Evolutionary conservation across 2,797 vertebrate genomes (phyloP).

Genomic region (Rhinoraja longicauda): DNA sequence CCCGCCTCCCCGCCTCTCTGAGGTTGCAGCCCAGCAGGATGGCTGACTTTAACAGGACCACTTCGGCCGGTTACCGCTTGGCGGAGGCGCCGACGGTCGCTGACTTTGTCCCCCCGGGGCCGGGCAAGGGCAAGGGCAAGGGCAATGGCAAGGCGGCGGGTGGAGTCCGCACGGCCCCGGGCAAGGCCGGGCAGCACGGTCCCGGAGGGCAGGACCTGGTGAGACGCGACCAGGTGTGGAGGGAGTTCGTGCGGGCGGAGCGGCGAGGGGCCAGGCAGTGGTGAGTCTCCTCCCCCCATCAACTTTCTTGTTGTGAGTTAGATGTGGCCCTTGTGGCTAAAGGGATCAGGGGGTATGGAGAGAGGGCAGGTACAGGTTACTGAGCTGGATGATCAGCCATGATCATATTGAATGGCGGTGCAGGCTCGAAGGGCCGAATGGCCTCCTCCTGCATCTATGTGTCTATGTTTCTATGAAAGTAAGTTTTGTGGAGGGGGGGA

Average conservation of each 20-base stretch:
- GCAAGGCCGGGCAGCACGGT: slow-evolving; percentile 12
- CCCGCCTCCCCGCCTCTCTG: no score
- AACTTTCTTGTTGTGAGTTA: not conserved
- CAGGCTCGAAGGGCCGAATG: no score
- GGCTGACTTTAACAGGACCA: slow-evolving; percentile 48
- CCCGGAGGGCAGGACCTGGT: slow-evolving; percentile 50
- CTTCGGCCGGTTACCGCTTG: slow-evolving; percentile 56
- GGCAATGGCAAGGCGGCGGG: not conserved
- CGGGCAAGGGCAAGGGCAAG: no score
- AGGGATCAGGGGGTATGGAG: no score
- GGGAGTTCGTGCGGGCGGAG: slow-evolving; percentile 59
- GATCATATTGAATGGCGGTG: no score
- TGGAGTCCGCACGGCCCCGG: slow-evolving; percentile 27
- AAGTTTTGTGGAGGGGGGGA: no score
- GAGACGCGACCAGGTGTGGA: slow-evolving; percentile 63
- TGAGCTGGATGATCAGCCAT: no score
- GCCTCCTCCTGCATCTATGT: no score
- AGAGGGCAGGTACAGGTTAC: no score
- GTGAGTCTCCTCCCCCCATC: slow-evolving; percentile 53
- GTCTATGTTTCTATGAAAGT: no score
- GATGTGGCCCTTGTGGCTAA: no score
- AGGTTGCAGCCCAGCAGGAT: slow-evolving; percentile 39
- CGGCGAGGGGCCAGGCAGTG: slow-evolving; percentile 55
- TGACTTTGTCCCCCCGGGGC: slow-evolving; percentile 41
- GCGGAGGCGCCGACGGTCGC: slow-evolving; percentile 46